Evolutionary conservation across 2,113 vertebrate genomes (phyloP), one percentile per base, ranked within the genome.

Genomic region (Lasiurus borealis): DNA sequence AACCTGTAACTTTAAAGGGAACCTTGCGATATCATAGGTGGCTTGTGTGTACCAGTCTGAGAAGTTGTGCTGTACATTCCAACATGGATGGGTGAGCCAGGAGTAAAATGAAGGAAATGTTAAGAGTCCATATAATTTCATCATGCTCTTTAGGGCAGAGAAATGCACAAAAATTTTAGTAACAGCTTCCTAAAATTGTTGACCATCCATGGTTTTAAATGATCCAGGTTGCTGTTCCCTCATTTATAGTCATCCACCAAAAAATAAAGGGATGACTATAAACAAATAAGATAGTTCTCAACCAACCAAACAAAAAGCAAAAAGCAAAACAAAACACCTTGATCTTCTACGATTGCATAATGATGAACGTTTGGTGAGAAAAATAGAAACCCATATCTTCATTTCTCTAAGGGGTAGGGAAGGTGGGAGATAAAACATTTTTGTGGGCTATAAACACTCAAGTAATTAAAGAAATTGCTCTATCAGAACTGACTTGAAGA

Each of bases 401-500:
- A 5, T 44, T 7, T 93, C 29, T 85, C 78, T 31, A 68, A 46
- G 31, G 59, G 9, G 0, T 50, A 13, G 34, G 59, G 21, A 92
- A 72, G 11, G 31, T 44, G 40, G 34, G 16, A 25, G n/a, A 29
- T 29, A 82, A 92, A 85, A 84, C 29, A 78, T 78, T 82, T 92
- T 75, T 88, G 77, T 75, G 64, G 71, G 48, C 25, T 44, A 64
- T 76, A 84, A 88, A 94, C 27, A 82, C 57, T 92, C 64, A 62
- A 81, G 34, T 50, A 77, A 82, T 85, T 77, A 90, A 92, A 19
- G 85, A 25, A 40, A 46, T 87, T 83, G 31, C 34, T 89, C 83
- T 91, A 68, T 94, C 27, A 91, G 81, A 94, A 88, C 18, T 68
- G 69, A 68, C 86, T 81, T 91, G 77, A 90, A 77, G 36, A 95